Evolutionary conservation across 2,113 vertebrate species (phyloP).

Genomic region (Columbina picui): DNA sequence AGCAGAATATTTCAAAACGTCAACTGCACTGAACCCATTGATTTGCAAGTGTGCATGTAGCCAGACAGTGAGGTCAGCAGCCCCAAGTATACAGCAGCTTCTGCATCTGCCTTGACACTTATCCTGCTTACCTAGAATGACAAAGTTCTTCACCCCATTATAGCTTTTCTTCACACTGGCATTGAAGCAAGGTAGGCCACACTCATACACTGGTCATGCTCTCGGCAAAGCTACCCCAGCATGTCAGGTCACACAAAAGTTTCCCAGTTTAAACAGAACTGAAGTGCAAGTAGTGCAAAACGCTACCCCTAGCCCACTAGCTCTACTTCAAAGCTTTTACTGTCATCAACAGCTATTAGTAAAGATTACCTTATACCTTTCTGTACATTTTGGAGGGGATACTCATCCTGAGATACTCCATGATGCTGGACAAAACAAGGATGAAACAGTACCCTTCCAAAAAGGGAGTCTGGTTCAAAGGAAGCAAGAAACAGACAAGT

Average conservation of each 20-base stretch:
- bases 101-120: neutral
- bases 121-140: neutral
- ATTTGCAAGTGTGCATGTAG: rapidly evolving
- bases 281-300: neutral
- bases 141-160: neutral
- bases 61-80: neutral
- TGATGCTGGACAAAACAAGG: neutral
- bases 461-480: neutral
- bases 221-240: neutral
- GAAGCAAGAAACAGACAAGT: neutral
- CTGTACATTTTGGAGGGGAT: neutral
- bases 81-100: neutral
- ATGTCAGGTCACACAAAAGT: neutral
- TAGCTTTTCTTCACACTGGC: neutral
- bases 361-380: neutral
- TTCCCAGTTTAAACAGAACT: neutral
- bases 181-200: neutral
- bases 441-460: neutral
- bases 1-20: neutral
- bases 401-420: neutral
- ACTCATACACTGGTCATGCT: neutral
- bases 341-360: neutral
- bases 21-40: neutral
- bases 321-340: neutral
- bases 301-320: rapidly evolving